Base-by-base conservation (phyloP, 2,797 vertebrate genomes). In the Coregonus sp. region DNA sequence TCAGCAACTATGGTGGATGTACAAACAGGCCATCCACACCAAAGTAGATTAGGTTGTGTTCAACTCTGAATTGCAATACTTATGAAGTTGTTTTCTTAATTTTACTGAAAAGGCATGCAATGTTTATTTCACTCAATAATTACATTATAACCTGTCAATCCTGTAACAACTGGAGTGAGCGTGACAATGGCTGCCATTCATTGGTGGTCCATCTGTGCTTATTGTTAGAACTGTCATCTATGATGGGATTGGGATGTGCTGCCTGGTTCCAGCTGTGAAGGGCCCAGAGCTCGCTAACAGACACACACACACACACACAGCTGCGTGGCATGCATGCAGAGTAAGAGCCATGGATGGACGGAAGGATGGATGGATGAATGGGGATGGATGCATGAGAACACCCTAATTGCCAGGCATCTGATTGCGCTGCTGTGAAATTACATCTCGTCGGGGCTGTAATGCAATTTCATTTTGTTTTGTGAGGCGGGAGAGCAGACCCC, bases 401-500 rank as follows among this genome's bases (percentile, higher is more conserved):
- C 93, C 92, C 87, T 93, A 95, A 95, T 95, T 95, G 92, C 93
- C 83, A 61, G 91, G 92, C 94, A 93, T 93, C 91, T 94, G 94
- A 95, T 94, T 95, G 93, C 94, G 90, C 91, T 92, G 91, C 94
- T 91, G 93, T 93, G 90, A 95, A 94, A 95, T 95, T 88, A 90
- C 92, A 91, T 93, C 93, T 91, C 93, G 89, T 91, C 93, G 89
- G 90, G 89, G 78, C 92, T 89, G 90, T 92, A 94, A 95, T 93
- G 94, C 90, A 91, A 94, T 94, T 94, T 94, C 92, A 94, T 95
- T 94, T 93, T 93, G 93, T 92, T 94, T 94, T 94, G 94, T 94
- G 87, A 90, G 69, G 85, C 82, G 80, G 91, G 88, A 89, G 90
- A 86, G 85, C 88, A 82, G 65, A 86, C 89, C 86, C 87, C 90